Base-by-base conservation (phyloP, 2,113 vertebrate genomes). In the Sander lucioperca region DNA sequence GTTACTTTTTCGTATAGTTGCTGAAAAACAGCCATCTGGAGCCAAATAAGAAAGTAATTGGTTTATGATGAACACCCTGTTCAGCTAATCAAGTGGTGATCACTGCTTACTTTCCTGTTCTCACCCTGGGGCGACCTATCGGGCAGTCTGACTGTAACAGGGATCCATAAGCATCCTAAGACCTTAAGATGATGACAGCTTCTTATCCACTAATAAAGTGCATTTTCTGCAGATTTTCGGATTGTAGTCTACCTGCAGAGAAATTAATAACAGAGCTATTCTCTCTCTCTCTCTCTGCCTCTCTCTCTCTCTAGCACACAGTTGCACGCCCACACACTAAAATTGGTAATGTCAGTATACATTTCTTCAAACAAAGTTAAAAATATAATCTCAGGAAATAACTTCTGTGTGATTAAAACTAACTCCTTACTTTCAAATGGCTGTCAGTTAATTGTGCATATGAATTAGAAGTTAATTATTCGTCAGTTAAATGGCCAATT, bases 391-490 rank as follows among this genome's bases (percentile, higher is more conserved):
- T 85, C 78, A 82, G 77, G 85, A 88, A 92, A 91, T 90, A 92
- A 89, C 89, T 93, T 88, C 74, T 94, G 92, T 94, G 94, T 95
- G 96, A 97, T 97, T 97, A 96, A 88, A 89, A 95, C 95, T 94
- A 96, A 95, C 95, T 96, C 94, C 65, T 96, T 96, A 74, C 77
- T 83, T 91, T 96, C 95, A 96, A 96, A 97, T 96, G 96, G 96
- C 96, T 97, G 96, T 96, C 97, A 97, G 97, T 98, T 98, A 97
- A 98, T 97, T 97, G 96, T 94, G 96, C 96, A 96, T 96, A 97
- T 97, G 97, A 98, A 97, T 97, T 96, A 96, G 96, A 95, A 96
- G 96, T 97, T 97, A 97, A 97, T 97, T 97, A 97, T 97, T 97
- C 96, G 96, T 96, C 96, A 94, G 96, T 97, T 96, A 97, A 98